A percentile compares a stretch with the other conserved stretches of the same genome.
Evolutionary conservation across 2,797 vertebrate genomes (phyloP).

Genomic region (Anisognathus igniventris): DNA sequence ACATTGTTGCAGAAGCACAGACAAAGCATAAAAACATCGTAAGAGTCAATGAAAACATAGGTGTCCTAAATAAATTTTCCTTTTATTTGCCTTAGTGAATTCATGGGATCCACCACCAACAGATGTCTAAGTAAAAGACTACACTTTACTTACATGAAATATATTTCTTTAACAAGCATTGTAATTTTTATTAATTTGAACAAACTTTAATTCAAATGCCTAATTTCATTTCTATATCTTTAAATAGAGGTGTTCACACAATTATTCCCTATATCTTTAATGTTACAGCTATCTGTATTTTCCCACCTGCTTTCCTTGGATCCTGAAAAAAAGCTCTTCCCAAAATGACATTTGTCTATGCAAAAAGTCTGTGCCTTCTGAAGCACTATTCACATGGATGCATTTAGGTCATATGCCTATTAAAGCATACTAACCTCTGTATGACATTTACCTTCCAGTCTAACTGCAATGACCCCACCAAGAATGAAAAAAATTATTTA

Average conservation of each 20-base stretch:
- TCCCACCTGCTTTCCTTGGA: not conserved
- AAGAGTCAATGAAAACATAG: not conserved
- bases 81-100: not conserved
- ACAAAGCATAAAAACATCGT: not conserved
- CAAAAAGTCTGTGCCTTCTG: not conserved
- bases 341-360: not conserved
- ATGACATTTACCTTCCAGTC: not conserved
- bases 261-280: not conserved
- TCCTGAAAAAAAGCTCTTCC: not conserved
- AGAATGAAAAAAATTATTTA: accelerated
- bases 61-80: not conserved
- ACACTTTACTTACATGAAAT: not conserved
- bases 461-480: not conserved
- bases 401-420: not conserved
- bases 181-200: not conserved
- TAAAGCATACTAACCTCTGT: not conserved
- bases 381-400: not conserved
- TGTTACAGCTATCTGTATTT: not conserved
- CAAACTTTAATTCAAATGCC: not conserved
- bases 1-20: not conserved
- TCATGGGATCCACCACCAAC: not conserved
- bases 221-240: not conserved
- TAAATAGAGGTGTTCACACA: not conserved
- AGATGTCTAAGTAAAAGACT: not conserved
- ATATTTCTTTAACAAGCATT: not conserved